Evolutionary conservation across 2,888 invertebrate species (phyloP), one percentile per base, ranked within the genome.

Genomic region (Hololepta plana): DNA sequence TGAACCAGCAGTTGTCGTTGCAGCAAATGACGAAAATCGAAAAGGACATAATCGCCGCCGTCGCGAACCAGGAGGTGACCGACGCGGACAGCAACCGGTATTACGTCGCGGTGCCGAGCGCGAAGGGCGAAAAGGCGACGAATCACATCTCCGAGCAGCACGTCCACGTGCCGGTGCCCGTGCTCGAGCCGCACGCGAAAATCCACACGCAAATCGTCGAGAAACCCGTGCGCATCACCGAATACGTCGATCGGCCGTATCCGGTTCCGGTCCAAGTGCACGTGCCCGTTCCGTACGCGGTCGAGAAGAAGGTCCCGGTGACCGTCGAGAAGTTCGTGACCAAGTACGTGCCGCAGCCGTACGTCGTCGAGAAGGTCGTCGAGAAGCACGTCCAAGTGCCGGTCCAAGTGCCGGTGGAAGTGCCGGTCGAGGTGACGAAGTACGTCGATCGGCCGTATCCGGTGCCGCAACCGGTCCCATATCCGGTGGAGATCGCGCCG

Each of bases 131-230:
- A n/a, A n/a, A n/a, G n/a, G n/a, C n/a, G n/a, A n/a, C n/a, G n/a
- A n/a, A n/a, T n/a, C n/a, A n/a, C n/a, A n/a, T n/a, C n/a, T n/a
- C n/a, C n/a, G n/a, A n/a, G n/a, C n/a, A n/a, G n/a, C n/a, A n/a
- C n/a, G n/a, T n/a, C n/a, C n/a, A n/a, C n/a, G n/a, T n/a, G n/a
- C n/a, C n/a, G n/a, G n/a, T n/a, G n/a, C n/a, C n/a, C n/a, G n/a
- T n/a, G n/a, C n/a, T n/a, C n/a, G n/a, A n/a, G 1, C 51, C 58
- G 35, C 55, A 61, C 9, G 38, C 62, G 1, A 54, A n/a, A n/a
- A n/a, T n/a, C n/a, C n/a, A n/a, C n/a, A 55, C 57, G 23, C 57
- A 60, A 26, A 53, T 72, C 17, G 60, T 73, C 0, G 69, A 64
- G 30, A 64, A 60, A 32, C 59, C 35, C 12, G 31, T 38, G 2